A percentile compares a stretch with the other conserved stretches of the same genome.
These are phyloP conservation scores for Trachymyrmex cornetzi DNA, from an alignment of 1,140 invertebrate species.

Conservation along the genomic window DNA sequence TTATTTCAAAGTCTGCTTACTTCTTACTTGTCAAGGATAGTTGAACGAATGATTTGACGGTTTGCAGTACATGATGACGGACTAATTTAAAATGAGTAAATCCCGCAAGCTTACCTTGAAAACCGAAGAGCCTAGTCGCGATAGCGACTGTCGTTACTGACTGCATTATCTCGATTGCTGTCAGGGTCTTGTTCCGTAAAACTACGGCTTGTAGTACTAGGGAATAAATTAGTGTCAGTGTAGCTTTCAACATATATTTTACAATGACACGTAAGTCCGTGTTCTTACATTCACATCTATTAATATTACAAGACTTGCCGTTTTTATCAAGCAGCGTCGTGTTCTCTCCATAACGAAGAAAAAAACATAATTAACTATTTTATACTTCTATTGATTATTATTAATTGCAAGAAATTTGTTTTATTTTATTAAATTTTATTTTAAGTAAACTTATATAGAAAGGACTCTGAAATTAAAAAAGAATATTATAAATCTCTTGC, in stretches of 20 bases:
- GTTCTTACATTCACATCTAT: constrained; percentile 2
- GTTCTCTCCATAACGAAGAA: constrained; percentile 6
- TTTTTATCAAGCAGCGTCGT: constrained; percentile 3
- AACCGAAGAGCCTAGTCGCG: background rate
- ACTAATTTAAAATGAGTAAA: constrained; percentile 38
- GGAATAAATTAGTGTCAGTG: background rate
- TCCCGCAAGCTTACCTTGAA: constrained; percentile 41
- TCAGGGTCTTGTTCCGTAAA: constrained; percentile 14
- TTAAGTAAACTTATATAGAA: background rate
- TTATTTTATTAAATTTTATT: constrained; percentile 1
- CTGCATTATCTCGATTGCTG: constrained; percentile 43
- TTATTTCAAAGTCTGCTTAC: background rate
- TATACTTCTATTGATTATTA: background rate
- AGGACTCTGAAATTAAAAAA: background rate
- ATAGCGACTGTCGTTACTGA: constrained; percentile 23
- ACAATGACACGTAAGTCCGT: constrained; percentile 1
- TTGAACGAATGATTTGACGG: constrained; percentile 3
- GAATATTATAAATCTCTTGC: background rate
- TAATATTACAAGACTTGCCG: background rate
- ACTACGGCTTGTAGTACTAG: background rate
- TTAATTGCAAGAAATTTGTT: background rate
- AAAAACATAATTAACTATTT: constrained; percentile 40
- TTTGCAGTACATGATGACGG: constrained; percentile 1
- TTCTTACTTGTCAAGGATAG: background rate
- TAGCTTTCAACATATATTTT: constrained; percentile 23